These are phyloP conservation scores for Thamnophis elegans DNA, from an alignment of 2,797 vertebrate genomes.

Conservation along the genomic window DNA sequence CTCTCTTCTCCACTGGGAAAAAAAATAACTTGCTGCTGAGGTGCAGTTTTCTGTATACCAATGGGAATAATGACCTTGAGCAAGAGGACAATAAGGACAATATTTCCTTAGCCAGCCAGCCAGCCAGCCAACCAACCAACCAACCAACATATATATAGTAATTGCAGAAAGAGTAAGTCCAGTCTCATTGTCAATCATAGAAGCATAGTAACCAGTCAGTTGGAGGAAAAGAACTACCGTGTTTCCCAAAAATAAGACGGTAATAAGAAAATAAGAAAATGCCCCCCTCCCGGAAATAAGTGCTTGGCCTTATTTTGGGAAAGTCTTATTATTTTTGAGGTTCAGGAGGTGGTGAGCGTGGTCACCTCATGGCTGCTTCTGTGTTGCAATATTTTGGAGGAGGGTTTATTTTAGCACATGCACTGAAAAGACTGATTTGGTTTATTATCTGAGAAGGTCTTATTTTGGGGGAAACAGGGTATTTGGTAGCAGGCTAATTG, in stretches of 20 bases:
- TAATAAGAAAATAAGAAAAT: no score
- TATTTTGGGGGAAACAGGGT: no score
- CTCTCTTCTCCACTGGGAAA: not conserved
- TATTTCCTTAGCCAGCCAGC: not conserved
- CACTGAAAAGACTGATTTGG: no score
- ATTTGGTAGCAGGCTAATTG: not conserved
- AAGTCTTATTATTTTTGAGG: no score
- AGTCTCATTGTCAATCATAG: not conserved
- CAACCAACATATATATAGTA: not conserved
- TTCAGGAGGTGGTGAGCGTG: no score
- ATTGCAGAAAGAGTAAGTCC: not conserved
- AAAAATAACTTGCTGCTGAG: not conserved
- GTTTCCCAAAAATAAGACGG: no score
- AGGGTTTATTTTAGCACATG: no score
- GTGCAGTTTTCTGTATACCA: not conserved
- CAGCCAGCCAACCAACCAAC: not conserved
- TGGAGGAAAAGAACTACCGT: not conserved
- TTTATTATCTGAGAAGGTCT: no score
- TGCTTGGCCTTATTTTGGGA: no score
- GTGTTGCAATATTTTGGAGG: no score
- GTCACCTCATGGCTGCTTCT: no score
- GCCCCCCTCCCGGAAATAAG: no score
- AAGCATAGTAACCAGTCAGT: not conserved
- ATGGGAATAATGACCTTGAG: not conserved
- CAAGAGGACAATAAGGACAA: not conserved